phyloP scores from a whole-genome alignment of 2,113 vertebrate genomes.

The Mesitornis unicolor region DNA sequence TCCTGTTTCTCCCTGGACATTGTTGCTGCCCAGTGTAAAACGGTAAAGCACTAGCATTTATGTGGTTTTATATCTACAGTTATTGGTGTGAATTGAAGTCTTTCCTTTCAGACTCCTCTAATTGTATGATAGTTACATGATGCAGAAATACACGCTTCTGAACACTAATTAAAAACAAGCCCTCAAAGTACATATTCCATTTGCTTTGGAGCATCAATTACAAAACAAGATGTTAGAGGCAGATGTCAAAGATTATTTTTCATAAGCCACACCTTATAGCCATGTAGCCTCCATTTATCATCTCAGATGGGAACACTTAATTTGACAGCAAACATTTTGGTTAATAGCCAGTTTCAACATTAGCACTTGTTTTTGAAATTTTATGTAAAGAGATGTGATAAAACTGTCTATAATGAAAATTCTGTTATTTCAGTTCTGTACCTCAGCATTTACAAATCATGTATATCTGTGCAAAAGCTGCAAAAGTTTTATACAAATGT shows the following conservation, averaged over 20 bases:
- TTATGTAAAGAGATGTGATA: conserved; percentile 59
- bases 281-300: conserved; percentile 69
- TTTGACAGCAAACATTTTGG: conserved; percentile 73
- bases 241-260: conserved; percentile 76
- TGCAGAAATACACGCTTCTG: conserved; percentile 10
- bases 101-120: not conserved
- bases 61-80: not conserved
- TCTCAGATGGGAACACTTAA: conserved; percentile 73
- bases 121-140: not conserved
- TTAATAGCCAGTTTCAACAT: conserved; percentile 76
- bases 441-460: conserved; percentile 50
- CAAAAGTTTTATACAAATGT: not conserved
- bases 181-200: conserved; percentile 32
- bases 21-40: not conserved
- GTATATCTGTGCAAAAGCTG: not conserved
- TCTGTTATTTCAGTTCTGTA: conserved; percentile 32
- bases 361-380: conserved; percentile 62
- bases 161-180: conserved; percentile 35
- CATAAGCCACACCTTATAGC: conserved; percentile 48
- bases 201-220: conserved; percentile 60
- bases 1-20: not conserved
- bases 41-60: not conserved
- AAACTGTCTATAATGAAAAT: conserved; percentile 51
- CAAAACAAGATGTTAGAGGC: conserved; percentile 72
- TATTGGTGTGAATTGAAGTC: not conserved